phyloP scores from a whole-genome alignment of 2,113 vertebrate species.

The Campylomormyrus numenius region DNA sequence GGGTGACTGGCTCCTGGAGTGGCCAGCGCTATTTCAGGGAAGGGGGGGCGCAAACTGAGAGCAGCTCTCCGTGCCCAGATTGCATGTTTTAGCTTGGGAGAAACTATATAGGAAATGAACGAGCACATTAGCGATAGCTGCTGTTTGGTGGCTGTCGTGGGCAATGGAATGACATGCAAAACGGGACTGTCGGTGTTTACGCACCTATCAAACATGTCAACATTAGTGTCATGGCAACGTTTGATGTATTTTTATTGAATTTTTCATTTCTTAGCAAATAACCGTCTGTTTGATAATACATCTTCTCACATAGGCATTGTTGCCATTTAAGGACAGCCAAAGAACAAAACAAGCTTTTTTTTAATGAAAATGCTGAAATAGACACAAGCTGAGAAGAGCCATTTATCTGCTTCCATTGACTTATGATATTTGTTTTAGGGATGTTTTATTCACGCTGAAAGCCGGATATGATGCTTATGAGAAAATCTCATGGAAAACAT shows the following conservation, averaged over 20 bases:
- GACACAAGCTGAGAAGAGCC: neutral
- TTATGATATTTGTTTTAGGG: neutral
- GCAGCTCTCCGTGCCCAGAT: slow-evolving; percentile 19
- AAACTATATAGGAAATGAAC: slow-evolving; percentile 9
- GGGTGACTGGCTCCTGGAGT: slow-evolving; percentile 65
- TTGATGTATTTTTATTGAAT: neutral
- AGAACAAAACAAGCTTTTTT: neutral
- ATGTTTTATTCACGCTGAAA: neutral
- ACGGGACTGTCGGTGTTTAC: neutral
- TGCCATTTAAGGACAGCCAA: neutral
- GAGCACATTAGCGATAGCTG: neutral
- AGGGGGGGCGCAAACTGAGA: neutral
- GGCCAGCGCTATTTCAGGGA: slow-evolving; percentile 12
- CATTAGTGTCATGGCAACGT: neutral
- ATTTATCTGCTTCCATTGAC: neutral
- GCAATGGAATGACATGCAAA: neutral
- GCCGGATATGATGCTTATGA: neutral
- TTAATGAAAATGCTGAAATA: neutral
- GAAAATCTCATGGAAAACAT: neutral
- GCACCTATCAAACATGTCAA: neutral
- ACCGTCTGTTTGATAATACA: neutral
- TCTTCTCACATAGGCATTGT: neutral
- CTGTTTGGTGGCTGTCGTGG: neutral
- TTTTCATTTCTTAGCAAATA: neutral
- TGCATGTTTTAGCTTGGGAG: neutral